Evolutionary conservation across 1,140 invertebrate species (phyloP).

Genomic region (Drosophila sechellia): DNA sequence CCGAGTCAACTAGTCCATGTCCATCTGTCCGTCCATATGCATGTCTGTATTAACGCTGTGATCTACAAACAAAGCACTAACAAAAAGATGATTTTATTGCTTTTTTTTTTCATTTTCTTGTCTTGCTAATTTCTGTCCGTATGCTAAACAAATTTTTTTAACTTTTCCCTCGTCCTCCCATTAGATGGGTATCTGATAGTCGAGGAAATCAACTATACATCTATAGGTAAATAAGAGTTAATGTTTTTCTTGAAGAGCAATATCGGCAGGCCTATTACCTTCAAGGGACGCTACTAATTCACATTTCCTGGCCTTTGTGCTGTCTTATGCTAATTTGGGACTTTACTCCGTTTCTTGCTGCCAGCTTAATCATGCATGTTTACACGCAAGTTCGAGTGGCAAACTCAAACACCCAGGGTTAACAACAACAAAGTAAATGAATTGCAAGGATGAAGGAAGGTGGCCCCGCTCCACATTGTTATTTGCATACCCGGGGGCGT

Average conservation of each 20-base stretch:
- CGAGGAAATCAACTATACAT: not conserved
- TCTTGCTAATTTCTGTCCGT: too few species aligned
- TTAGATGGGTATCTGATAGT: too few species aligned
- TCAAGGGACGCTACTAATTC: slow-evolving; percentile 5
- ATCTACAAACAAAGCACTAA: too few species aligned
- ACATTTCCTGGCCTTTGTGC: slow-evolving; percentile 18
- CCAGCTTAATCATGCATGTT: slow-evolving; percentile 80
- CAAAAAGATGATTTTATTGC: too few species aligned
- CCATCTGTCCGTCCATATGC: too few species aligned
- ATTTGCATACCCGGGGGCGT: slow-evolving; percentile 49
- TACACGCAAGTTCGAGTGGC: slow-evolving; percentile 73
- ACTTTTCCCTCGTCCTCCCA: too few species aligned
- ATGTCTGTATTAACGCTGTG: too few species aligned
- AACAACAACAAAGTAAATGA: slow-evolving; percentile 61
- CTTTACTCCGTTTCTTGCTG: slow-evolving; percentile 32
- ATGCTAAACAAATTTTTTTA: too few species aligned
- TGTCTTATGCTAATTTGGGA: slow-evolving; percentile 63
- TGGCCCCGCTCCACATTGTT: slow-evolving; percentile 27
- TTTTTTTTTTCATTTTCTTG: too few species aligned
- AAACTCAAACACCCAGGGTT: slow-evolving; percentile 69
- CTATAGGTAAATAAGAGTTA: not conserved
- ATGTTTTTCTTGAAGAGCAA: not conserved
- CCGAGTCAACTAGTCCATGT: too few species aligned
- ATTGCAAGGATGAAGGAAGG: slow-evolving; percentile 35
- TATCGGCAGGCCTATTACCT: not conserved